Conservation (phyloP, 2,797 vertebrate genomes). For the Sebastes hubbsi region DNA sequence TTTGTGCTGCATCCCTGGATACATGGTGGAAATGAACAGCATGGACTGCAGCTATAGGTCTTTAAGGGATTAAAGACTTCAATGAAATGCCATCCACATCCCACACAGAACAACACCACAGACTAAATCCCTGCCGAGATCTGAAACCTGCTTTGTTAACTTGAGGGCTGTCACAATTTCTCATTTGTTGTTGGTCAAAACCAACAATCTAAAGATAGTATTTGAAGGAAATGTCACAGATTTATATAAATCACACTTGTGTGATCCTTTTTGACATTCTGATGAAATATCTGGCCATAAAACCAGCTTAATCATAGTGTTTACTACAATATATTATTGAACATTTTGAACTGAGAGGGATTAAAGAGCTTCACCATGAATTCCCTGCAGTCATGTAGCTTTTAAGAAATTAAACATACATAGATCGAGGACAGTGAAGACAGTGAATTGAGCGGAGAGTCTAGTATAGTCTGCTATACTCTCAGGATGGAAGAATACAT, state of each 20-base stretch:
- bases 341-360: neutral
- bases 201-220: neutral
- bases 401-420: neutral
- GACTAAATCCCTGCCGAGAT: slow-evolving; percentile 17
- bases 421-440: neutral
- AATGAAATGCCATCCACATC: slow-evolving; percentile 3
- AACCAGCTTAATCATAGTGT: neutral
- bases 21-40: neutral
- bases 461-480: neutral
- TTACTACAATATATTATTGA: neutral
- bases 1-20: neutral
- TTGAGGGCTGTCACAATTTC: neutral
- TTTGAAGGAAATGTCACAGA: neutral
- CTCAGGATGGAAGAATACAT: slow-evolving; percentile 1
- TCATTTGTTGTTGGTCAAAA: neutral
- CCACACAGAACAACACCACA: neutral
- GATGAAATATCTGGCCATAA: neutral
- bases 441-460: neutral
- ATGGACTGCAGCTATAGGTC: neutral
- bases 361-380: neutral
- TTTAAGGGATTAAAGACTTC: slow-evolving; percentile 13
- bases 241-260: neutral
- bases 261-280: neutral
- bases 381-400: neutral
- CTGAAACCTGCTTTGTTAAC: neutral